phyloP scores from a whole-genome alignment of 2,797 vertebrate genomes.

The Platalea minor region DNA sequence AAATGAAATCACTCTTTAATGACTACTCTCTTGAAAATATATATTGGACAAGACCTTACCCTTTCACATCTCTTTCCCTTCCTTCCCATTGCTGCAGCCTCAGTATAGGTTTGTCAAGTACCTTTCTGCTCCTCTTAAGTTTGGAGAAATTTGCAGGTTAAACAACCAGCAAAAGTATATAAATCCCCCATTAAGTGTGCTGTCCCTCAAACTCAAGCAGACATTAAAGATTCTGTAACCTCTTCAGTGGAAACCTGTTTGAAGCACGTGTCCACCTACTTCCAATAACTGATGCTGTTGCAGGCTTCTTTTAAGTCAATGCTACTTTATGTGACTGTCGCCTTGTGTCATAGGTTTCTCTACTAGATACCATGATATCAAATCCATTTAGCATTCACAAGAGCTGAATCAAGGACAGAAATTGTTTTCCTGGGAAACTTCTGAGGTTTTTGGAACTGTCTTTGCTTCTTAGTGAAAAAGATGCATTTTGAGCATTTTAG shows the following conservation, averaged over 20 bases:
- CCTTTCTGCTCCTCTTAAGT: not conserved
- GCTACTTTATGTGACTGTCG: not conserved
- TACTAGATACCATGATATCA: not conserved
- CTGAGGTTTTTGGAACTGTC: not conserved
- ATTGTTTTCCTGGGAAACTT: not conserved
- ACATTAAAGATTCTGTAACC: not conserved
- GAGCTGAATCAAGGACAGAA: not conserved
- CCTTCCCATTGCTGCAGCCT: not conserved
- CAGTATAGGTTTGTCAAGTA: not conserved
- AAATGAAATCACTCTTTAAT: not conserved
- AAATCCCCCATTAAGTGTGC: not conserved
- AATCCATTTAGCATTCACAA: not conserved
- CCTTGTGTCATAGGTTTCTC: not conserved
- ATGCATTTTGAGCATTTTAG: not conserved
- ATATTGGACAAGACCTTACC: not conserved
- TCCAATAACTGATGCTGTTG: rapidly evolving
- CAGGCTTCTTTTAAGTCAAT: not conserved
- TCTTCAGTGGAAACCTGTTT: not conserved
- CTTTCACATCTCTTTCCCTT: not conserved
- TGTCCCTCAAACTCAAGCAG: not conserved
- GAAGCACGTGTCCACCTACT: rapidly evolving
- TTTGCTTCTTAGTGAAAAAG: not conserved
- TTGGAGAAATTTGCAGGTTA: not conserved
- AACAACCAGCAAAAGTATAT: not conserved
- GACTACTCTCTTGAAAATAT: not conserved